Conservation (phyloP, 2,113 vertebrate species). For the Scalopus aquaticus region DNA sequence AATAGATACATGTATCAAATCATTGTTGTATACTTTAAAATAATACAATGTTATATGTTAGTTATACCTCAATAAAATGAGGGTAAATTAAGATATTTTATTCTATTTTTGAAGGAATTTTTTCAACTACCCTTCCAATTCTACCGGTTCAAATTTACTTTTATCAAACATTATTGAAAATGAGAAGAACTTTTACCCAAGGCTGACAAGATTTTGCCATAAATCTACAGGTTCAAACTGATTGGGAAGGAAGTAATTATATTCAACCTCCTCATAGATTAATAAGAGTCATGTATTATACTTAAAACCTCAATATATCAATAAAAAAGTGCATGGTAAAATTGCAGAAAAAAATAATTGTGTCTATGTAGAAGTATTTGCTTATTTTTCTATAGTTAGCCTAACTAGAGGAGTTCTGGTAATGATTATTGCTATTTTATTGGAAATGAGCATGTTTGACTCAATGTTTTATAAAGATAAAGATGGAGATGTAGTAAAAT, state of each 20-base stretch:
- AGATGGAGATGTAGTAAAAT: not conserved
- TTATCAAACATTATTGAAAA: not conserved
- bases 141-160: conserved; percentile 1
- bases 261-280: not conserved
- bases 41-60: not conserved
- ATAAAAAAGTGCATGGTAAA: not conserved
- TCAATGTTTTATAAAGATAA: not conserved
- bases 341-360: not conserved
- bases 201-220: not conserved
- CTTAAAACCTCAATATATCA: not conserved
- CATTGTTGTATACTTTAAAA: not conserved
- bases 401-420: not conserved
- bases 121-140: not conserved
- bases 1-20: not conserved
- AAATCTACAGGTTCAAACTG: not conserved
- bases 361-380: not conserved
- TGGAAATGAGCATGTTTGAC: not conserved
- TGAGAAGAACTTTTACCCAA: not conserved
- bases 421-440: not conserved
- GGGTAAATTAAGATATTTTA: not conserved
- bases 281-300: not conserved
- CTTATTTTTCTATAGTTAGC: not conserved
- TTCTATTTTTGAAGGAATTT: not conserved
- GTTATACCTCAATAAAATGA: not conserved
- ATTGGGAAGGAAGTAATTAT: not conserved